Base-by-base conservation (phyloP, 2,797 vertebrate genomes). In the Pseudochromis fuscus region DNA sequence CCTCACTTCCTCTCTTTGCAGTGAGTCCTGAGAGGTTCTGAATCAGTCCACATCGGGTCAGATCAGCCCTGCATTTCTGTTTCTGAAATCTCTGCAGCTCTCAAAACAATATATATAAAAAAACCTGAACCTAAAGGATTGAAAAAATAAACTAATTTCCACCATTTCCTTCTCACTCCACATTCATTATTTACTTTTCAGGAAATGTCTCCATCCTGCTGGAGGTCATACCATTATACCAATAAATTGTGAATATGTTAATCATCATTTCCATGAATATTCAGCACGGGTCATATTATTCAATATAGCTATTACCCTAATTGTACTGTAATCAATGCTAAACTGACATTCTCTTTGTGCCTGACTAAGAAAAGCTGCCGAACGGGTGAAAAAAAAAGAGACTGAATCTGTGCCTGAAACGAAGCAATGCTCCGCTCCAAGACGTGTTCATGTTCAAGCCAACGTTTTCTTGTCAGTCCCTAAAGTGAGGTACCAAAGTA, bases 271-370 rank as follows among this genome's bases (percentile, higher is more conserved):
- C 0, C 70, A 86, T 86, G 72, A 84, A 91, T 87, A 89, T 87
- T 83, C 75, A 84, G 62, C 63, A 49, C 46, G 63, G 69, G 61
- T 83, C 63, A 79, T 79, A 79, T 88, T 85, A 82, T 86, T 84
- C 68, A 81, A 73, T 81, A 75, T 75, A 81, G 76, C 73, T 67
- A 76, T 86, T 79, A 78, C 49, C 76, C 60, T 88, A 87, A 87
- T 85, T 89, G 77, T 81, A 75, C 65, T 75, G 74, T 81, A 87
- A 86, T 87, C 77, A 83, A 72, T 87, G 86, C 60, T 79, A 66
- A 84, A 82, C 79, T 67, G 64, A 67, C 55, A 52, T 72, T 53
- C 63, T 61, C 48, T 82, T 56, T 76, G 52, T 78, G 56, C 45
- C 24, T 60, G 57, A 4, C 13, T 52, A 55, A 69, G 45, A 71